These are phyloP conservation scores for Aphrocallistes beatrix DNA, from an alignment of 37 sponge, comb jelly and placozoan genomes.

Conservation along the genomic window DNA sequence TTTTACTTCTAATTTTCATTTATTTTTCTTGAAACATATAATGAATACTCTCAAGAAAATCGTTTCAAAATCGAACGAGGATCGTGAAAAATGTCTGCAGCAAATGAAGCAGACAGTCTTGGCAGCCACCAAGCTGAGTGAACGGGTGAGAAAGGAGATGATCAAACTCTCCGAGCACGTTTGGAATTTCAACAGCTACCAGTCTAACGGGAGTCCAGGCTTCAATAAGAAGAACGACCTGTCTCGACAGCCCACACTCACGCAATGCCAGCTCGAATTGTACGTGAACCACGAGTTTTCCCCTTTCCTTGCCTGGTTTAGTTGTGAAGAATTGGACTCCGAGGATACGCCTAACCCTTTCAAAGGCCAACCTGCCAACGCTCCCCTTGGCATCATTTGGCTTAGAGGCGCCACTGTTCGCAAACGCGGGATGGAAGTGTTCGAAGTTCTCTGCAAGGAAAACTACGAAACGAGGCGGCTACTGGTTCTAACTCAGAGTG, in stretches of 20 bases:
- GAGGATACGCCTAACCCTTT: neutral
- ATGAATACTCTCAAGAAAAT: neutral
- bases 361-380: neutral
- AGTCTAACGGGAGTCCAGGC: neutral
- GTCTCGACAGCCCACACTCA: neutral
- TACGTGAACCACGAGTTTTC: slow-evolving; percentile 4
- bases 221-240: neutral
- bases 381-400: neutral
- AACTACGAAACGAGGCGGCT: slow-evolving; percentile 7
- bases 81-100: neutral
- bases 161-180: neutral
- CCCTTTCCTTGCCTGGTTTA: slow-evolving; percentile 7
- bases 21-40: neutral
- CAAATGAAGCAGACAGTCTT: neutral
- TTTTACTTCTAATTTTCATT: neutral
- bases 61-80: neutral
- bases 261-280: neutral
- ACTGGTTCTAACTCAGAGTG: neutral
- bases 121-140: neutral
- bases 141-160: neutral
- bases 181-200: slow-evolving; percentile 9
- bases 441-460: neutral
- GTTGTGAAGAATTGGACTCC: neutral
- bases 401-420: slow-evolving; percentile 1
- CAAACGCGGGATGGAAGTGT: slow-evolving; percentile 14